These are phyloP conservation scores for Dermolepida albohirtum DNA, from an alignment of 2,888 invertebrate genomes.

Conservation along the genomic window DNA sequence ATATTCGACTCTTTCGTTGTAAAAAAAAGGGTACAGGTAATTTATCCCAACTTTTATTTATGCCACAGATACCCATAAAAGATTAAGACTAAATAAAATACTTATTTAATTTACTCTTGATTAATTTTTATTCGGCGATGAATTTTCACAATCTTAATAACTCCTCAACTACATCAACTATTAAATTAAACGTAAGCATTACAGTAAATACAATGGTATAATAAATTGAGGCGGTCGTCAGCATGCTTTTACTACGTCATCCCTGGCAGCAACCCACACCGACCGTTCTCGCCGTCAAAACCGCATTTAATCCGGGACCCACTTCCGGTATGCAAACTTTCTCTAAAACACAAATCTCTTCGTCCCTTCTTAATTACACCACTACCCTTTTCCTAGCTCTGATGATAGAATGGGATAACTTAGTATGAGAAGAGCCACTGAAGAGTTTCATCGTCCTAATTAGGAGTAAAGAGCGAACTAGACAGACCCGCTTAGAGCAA, in stretches of 20 bases:
- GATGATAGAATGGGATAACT: constrained; percentile 29
- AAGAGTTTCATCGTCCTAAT: constrained; percentile 1
- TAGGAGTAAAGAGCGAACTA: neutral
- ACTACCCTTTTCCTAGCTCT: constrained; percentile 2
- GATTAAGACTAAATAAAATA: too few relatives aligned
- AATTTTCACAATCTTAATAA: too few relatives aligned
- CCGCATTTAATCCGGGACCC: constrained; percentile 34
- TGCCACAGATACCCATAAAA: too few relatives aligned
- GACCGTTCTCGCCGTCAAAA: constrained; percentile 3
- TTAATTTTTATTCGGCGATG: too few relatives aligned
- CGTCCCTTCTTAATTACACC: constrained; percentile 31
- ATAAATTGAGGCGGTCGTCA: constrained; percentile 31
- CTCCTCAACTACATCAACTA: neutral
- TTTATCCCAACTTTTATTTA: too few relatives aligned
- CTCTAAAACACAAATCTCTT: constrained; percentile 27
- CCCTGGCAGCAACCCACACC: too few relatives aligned
- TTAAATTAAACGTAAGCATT: constrained; percentile 34
- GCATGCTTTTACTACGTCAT: too few relatives aligned
- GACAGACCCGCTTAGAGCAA: too few relatives aligned
- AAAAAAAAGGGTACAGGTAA: too few relatives aligned
- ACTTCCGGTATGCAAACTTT: constrained; percentile 25
- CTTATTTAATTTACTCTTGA: too few relatives aligned
- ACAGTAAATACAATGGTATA: constrained; percentile 22
- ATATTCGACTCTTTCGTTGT: too few relatives aligned
- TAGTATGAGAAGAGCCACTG: neutral